Base-by-base conservation (phyloP, 2,888 invertebrate species). In the Thecocarcelia acutangulata region DNA sequence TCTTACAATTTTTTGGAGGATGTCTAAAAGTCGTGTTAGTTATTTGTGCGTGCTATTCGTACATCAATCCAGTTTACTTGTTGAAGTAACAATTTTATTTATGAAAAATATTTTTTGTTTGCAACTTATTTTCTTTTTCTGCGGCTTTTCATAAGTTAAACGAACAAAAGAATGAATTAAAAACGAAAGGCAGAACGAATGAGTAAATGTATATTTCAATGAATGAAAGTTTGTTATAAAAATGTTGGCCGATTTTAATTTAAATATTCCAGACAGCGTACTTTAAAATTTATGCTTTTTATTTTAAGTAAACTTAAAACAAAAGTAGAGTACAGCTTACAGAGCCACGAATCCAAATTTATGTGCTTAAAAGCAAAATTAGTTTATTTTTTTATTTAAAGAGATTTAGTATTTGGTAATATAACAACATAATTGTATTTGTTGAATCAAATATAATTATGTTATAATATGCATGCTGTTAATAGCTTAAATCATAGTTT, bases 171-270 rank as follows among this genome's bases (percentile, higher is more conserved):
- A 56, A 24, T 56, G 15, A 54, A 74, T 56, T 12, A 56, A 74
- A 46, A 52, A 52, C 15, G 37, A 50, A 37, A 33, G 33, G 33
- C 8, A 3, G 28, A 52, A 61, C 13, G 21, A 59, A 28, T 56
- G 56, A 28, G 56, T 24, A 42, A 56, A 73, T 13, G 33, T 63
- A 21, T 46, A 33, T 54, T 40, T 63, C 37, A 42, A 63, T 72
- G 21, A 66, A 37, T 37, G 44, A 40, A 74, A 24, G 64, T 63
- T 46, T 40, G 17, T 8, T 3, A 12, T 13, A 17, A 42, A 21
- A 42, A 28, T 44, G 11, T 44, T 15, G 24, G 24, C 19, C n/a
- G 8, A 17, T 33, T 19, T 50, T 21, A 63, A 17, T 63, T 63
- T 54, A 5, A 54, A 54, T 58, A 64, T 37, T 66, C 19, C 12